phyloP scores from a whole-genome alignment of 2,797 vertebrate genomes.

The Cossypha polioptera region DNA sequence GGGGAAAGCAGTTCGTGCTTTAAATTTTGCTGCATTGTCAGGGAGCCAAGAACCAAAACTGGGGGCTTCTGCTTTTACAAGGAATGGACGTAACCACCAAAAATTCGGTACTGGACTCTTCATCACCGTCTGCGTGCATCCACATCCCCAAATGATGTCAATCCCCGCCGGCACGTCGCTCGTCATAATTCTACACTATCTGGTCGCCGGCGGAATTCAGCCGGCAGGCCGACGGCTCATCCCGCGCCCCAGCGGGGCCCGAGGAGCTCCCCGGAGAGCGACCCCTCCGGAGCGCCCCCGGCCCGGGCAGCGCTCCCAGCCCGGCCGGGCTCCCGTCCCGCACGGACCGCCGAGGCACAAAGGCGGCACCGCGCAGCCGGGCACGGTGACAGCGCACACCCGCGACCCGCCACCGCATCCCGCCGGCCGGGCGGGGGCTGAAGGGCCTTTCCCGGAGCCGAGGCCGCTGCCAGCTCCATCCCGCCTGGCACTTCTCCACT shows the following conservation, averaged over 20 bases:
- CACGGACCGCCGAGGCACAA: neutral
- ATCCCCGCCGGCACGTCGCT: neutral
- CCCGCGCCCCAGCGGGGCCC: neutral
- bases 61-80: neutral
- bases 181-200: neutral
- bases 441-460: neutral
- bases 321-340: neutral
- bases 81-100: neutral
- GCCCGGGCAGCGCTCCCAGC: neutral
- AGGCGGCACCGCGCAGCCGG: neutral
- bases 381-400: constrained; percentile 3
- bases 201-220: neutral
- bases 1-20: neutral
- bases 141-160: constrained; percentile 21
- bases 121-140: neutral
- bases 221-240: neutral
- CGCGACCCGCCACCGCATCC: neutral
- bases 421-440: neutral
- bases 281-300: neutral
- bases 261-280: neutral
- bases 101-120: neutral
- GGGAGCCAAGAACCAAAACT: neutral
- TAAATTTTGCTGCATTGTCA: constrained; percentile 70
- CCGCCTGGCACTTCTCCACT: neutral
- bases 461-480: neutral